Evolutionary conservation across 2,797 vertebrate genomes (phyloP).

Genomic region (Periparus ater): DNA sequence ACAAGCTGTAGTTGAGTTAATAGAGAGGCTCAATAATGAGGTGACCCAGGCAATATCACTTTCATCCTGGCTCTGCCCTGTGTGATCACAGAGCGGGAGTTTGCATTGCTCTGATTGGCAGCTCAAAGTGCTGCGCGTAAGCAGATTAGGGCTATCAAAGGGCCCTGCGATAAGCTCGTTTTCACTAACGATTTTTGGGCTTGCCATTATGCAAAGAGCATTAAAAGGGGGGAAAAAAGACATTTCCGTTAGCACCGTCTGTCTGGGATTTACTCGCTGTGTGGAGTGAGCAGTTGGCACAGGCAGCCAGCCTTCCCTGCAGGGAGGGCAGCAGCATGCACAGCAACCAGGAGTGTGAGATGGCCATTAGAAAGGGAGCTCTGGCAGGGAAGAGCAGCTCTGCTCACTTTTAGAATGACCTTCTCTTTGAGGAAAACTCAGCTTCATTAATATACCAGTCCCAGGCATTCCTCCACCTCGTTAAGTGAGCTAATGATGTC

Average conservation of each 20-base stretch:
- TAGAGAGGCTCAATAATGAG: constrained; percentile 57
- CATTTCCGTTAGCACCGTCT: constrained; percentile 57
- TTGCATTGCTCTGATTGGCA: constrained; percentile 60
- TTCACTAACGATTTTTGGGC: constrained; percentile 66
- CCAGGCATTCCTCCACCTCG: constrained; percentile 20
- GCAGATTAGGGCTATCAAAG: constrained; percentile 74
- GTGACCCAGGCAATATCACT: constrained; percentile 63
- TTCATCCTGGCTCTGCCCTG: constrained; percentile 50
- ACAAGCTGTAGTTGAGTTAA: constrained; percentile 6
- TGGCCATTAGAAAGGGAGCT: constrained; percentile 41
- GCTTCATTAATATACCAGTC: constrained; percentile 52
- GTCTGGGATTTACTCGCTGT: constrained; percentile 57
- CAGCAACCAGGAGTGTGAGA: constrained; percentile 15
- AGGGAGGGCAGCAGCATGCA: background rate
- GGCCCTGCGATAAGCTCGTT: constrained; percentile 67
- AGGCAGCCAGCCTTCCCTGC: constrained; percentile 48
- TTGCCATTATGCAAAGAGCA: constrained; percentile 70
- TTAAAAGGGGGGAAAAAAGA: constrained; percentile 52
- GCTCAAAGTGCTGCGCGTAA: constrained; percentile 65
- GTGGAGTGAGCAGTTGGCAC: constrained; percentile 49
- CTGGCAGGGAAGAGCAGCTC: constrained; percentile 18
- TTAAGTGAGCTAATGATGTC: constrained; percentile 49
- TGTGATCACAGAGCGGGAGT: constrained; percentile 57
- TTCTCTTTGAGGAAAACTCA: constrained; percentile 51
- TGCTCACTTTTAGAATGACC: constrained; percentile 36